These are phyloP conservation scores for Nematostella vectensis DNA, from an alignment of 92 coral and sea anemone species.

Conservation along the genomic window DNA sequence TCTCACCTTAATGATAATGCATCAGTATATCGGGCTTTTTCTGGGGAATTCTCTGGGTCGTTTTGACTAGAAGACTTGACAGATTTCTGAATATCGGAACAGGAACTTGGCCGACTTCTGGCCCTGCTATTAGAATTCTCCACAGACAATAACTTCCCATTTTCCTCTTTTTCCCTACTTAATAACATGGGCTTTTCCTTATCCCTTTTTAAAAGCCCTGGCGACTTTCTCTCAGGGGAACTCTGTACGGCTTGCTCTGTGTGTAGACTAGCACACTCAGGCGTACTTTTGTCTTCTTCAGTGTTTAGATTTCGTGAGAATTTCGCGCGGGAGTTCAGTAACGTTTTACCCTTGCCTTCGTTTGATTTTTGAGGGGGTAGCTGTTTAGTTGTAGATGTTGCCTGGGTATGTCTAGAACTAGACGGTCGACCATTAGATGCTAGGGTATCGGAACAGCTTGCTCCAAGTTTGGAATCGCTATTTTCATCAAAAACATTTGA, in stretches of 20 bases:
- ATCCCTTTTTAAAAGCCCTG: slow-evolving; percentile 54
- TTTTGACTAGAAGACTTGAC: too few relatives aligned
- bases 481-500: too few relatives aligned
- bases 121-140: neutral
- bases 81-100: too few relatives aligned
- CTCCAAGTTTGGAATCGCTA: slow-evolving; percentile 19
- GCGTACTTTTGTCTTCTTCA: slow-evolving; percentile 14
- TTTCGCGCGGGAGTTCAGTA: slow-evolving; percentile 41
- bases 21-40: slow-evolving; percentile 37
- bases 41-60: slow-evolving; percentile 13
- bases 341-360: slow-evolving; percentile 12
- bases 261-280: slow-evolving; percentile 5
- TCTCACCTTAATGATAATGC: slow-evolving; percentile 68
- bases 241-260: slow-evolving; percentile 9
- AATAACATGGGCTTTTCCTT: slow-evolving; percentile 45
- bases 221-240: slow-evolving; percentile 16
- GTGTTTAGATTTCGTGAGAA: slow-evolving; percentile 66
- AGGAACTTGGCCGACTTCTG: neutral
- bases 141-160: slow-evolving; percentile 7
- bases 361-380: slow-evolving; percentile 5
- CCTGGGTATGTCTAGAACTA: too few relatives aligned
- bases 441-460: neutral
- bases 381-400: too few relatives aligned
- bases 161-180: slow-evolving; percentile 9
- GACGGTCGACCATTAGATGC: too few relatives aligned